A percentile compares a stretch with the other conserved stretches of the same genome.
These are phyloP conservation scores for Cichlasoma orientale DNA, from an alignment of 2,797 vertebrate genomes.

Conservation along the genomic window DNA sequence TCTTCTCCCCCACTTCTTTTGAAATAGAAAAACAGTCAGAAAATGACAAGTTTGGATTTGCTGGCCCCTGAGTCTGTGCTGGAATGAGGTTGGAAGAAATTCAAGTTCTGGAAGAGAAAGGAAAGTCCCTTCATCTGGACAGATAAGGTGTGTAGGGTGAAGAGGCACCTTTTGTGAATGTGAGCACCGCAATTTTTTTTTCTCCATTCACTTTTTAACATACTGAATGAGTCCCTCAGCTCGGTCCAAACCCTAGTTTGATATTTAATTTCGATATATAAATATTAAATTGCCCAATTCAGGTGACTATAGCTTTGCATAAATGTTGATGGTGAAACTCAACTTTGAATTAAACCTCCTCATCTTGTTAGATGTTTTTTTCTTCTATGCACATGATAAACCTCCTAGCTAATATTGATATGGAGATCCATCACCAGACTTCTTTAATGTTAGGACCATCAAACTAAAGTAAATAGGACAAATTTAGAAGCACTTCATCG, in stretches of 20 bases:
- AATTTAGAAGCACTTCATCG: slow-evolving; percentile 46
- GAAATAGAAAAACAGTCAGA: slow-evolving; percentile 29
- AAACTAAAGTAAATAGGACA: slow-evolving; percentile 26
- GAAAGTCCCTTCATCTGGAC: slow-evolving; percentile 43
- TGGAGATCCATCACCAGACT: slow-evolving; percentile 9
- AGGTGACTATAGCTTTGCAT: not conserved
- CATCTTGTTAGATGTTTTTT: slow-evolving; percentile 1
- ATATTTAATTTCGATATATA: not conserved
- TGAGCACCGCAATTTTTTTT: slow-evolving; percentile 4
- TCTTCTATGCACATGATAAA: not conserved
- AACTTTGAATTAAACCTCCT: not conserved
- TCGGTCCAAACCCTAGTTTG: slow-evolving; percentile 12
- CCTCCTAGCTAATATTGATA: not conserved
- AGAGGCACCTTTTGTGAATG: slow-evolving; percentile 37
- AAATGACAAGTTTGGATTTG: slow-evolving; percentile 57
- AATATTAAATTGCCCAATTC: not conserved
- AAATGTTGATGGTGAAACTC: not conserved
- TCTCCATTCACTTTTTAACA: slow-evolving; percentile 28
- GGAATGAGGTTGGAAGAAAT: slow-evolving; percentile 55
- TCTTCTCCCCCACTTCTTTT: slow-evolving; percentile 37
- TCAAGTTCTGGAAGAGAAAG: slow-evolving; percentile 50
- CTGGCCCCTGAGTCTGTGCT: slow-evolving; percentile 29
- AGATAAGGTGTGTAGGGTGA: slow-evolving; percentile 61
- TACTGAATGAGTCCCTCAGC: slow-evolving; percentile 11
- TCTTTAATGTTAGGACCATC: slow-evolving; percentile 12